Base-by-base conservation (phyloP, 2,888 invertebrate species). In the Tiliacea aurago region DNA sequence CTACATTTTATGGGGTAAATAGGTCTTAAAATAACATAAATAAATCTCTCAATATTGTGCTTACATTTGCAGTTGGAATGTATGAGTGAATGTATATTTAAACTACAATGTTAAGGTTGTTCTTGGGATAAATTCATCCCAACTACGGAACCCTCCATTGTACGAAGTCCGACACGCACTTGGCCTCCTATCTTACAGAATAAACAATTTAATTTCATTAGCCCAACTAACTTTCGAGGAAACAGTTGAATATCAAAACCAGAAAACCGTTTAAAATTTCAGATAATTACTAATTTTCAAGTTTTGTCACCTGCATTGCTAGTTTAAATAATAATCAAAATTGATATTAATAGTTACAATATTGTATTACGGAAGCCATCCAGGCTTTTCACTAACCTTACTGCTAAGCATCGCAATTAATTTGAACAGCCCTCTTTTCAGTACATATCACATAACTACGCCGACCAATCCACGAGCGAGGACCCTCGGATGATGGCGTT, bases 401-500 rank as follows among this genome's bases (percentile, higher is more conserved):
- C 10, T n/a, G 7, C 33, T 20, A 13, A 49, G 4, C 20, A 62
- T 37, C 28, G 13, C 55, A 65, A 64, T 41, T 70, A 18, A 76
- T 76, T 58, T 66, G 13, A 76, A 70, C 70, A 81, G 41, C 76
- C 64, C 55, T 58, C 63, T 58, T 82, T 77, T 18, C 94, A 98
- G 97, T 97, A 98, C 86, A 98, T 98, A 94, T 97, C 98, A 0
- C 98, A 99, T 93, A 99, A 99, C 94, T 99, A 98, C 91, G 98
- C 98, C 87, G 98, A 98, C 84, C 98, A 98, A 88, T 99, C 98
- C 13, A 98, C 98, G 0, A 97, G 97, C 69, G 99, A 99, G 93
- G 99, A 99, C 94, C 98, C 98, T 0, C 97, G 98, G 69, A 99
- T 99, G 99, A 98, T 99, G 98, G 99, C 99, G 47, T 99, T 99